Evolutionary conservation across 2,888 invertebrate genomes (phyloP).

Genomic region (Drosophila bunnanda): DNA sequence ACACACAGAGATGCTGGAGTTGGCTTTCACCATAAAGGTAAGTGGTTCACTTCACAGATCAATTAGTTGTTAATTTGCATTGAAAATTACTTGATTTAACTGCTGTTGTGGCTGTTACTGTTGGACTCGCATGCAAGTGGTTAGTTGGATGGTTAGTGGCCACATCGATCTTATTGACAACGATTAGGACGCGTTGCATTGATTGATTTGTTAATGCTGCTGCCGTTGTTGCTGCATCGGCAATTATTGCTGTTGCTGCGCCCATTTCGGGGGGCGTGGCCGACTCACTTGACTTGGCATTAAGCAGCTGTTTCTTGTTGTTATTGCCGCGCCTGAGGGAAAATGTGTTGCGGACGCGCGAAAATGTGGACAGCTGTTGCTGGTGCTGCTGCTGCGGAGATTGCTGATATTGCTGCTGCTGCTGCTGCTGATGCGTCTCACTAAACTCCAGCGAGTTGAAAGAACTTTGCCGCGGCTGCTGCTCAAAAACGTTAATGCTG

Average conservation of each 20-base stretch:
- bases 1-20: conserved; percentile 19
- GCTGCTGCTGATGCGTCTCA: conserved; percentile 66
- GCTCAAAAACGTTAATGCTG: conserved; percentile 71
- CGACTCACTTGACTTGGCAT: conserved; percentile 76
- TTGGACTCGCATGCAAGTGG: conserved; percentile 61
- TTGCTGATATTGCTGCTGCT: conserved; percentile 30
- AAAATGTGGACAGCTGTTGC: conserved; percentile 80
- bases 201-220: conserved; percentile 29
- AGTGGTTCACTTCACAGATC: conserved; percentile 18
- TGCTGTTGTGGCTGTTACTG: conserved; percentile 36
- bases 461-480: conserved; percentile 73
- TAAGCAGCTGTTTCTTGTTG: conserved; percentile 54
- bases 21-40: conserved; percentile 25
- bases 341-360: conserved; percentile 79
- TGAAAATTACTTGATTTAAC: conserved; percentile 62
- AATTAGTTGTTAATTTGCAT: conserved; percentile 47
- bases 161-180: conserved; percentile 72
- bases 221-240: conserved; percentile 27
- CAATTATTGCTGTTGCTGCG: conserved; percentile 29
- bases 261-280: conserved; percentile 40
- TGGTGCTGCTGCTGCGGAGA: conserved; percentile 48
- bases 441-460: conserved; percentile 70
- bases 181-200: conserved; percentile 60
- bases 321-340: conserved; percentile 64
- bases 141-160: conserved; percentile 55